Conservation (phyloP, 2,113 vertebrate genomes). For the Ammodytes marinus region DNA sequence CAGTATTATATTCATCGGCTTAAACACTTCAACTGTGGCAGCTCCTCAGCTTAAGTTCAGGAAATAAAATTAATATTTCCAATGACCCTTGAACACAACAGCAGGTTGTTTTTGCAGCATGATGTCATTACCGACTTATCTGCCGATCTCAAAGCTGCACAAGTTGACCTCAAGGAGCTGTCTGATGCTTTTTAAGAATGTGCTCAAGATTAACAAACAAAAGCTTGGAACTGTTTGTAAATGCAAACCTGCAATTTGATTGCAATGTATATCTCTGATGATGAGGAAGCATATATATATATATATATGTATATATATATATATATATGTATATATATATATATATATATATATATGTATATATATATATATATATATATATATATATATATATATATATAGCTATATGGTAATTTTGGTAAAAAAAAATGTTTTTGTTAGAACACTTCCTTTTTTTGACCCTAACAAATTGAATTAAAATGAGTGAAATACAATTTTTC, state of each 20-base stretch:
- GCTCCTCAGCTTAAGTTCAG: constrained; percentile 10
- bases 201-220: constrained; percentile 62
- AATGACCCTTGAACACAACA: constrained; percentile 36
- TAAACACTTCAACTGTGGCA: constrained; percentile 4
- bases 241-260: constrained; percentile 51
- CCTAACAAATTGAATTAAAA: constrained; percentile 22
- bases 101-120: constrained; percentile 31
- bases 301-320: too few species aligned
- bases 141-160: constrained; percentile 44
- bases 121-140: constrained; percentile 38
- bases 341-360: too few species aligned
- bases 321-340: too few species aligned
- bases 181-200: constrained; percentile 54
- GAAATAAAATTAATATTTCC: constrained; percentile 25
- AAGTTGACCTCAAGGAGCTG: constrained; percentile 54
- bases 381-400: too few species aligned
- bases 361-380: too few species aligned
- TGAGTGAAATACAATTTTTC: constrained; percentile 16
- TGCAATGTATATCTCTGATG: constrained; percentile 27
- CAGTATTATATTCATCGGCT: not conserved
- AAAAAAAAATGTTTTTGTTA: not conserved
- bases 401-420: constrained; percentile 8
- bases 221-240: constrained; percentile 54
- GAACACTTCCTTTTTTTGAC: not conserved
- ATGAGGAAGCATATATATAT: not conserved